A percentile compares a stretch with the other conserved stretches of the same genome.
These are phyloP conservation scores for Spisula subtruncata DNA, from an alignment of 2,888 invertebrate genomes.

Conservation along the genomic window DNA sequence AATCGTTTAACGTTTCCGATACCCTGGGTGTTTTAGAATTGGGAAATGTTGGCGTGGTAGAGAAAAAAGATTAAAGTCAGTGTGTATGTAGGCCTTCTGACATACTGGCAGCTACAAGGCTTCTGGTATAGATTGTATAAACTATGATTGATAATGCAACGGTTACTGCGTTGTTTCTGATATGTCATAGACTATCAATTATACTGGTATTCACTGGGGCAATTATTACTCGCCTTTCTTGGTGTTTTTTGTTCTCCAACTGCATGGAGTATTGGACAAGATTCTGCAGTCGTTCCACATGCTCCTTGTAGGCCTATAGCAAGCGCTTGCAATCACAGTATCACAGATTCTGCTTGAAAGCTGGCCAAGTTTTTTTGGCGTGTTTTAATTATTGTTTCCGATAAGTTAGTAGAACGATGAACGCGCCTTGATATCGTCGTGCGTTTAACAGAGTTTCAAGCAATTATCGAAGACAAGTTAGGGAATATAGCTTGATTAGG, in stretches of 20 bases:
- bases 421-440: background rate
- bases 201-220: slow-evolving; percentile 26
- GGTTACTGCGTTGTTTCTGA: background rate
- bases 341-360: slow-evolving; percentile 17
- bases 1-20: background rate
- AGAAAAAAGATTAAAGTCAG: background rate
- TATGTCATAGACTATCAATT: slow-evolving; percentile 42
- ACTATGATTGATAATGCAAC: background rate
- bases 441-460: background rate
- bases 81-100: background rate
- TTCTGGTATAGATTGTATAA: background rate
- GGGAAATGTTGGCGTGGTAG: background rate
- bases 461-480: background rate
- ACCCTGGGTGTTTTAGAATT: background rate
- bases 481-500: background rate
- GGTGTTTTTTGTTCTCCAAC: background rate
- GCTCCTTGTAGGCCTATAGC: background rate
- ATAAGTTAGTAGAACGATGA: background rate
- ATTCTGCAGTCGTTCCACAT: background rate
- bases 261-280: slow-evolving; percentile 28
- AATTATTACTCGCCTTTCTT: slow-evolving; percentile 35
- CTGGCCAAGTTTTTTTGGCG: slow-evolving; percentile 13
- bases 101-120: background rate
- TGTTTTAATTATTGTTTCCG: slow-evolving; percentile 23
- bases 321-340: background rate